Evolutionary conservation across 2,113 vertebrate species (phyloP).

Genomic region (Centrocercus urophasianus): DNA sequence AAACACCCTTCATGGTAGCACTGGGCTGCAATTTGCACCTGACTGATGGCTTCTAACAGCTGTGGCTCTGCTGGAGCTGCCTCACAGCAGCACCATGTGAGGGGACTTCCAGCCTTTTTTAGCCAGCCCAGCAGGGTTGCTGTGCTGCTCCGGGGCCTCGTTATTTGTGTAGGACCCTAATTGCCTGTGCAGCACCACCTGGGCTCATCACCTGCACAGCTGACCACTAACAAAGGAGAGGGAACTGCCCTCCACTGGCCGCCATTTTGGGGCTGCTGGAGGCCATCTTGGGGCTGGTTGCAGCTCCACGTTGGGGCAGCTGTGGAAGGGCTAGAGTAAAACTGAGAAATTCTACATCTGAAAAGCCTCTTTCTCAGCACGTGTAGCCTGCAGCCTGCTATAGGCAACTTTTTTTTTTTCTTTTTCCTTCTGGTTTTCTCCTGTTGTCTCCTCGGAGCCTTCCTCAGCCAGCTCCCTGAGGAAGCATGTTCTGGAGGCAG

Average conservation of each 20-base stretch:
- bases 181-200: fast-evolving
- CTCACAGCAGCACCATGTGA: background rate
- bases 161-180: background rate
- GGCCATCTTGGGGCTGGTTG: background rate
- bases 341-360: background rate
- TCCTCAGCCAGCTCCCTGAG: fast-evolving
- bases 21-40: fast-evolving
- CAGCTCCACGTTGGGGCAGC: background rate
- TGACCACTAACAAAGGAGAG: fast-evolving
- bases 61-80: background rate
- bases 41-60: fast-evolving
- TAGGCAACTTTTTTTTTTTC: fast-evolving
- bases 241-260: fast-evolving
- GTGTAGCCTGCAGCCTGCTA: background rate
- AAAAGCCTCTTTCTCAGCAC: fast-evolving
- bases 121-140: fast-evolving
- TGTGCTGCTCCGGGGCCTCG: fast-evolving
- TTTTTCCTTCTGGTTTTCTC: background rate
- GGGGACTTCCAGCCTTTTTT: background rate
- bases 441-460: background rate
- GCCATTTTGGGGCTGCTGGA: background rate
- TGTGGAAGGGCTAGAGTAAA: background rate
- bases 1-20: fast-evolving
- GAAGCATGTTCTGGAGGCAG: background rate
- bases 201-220: fast-evolving